Evolutionary conservation across 2,797 vertebrate species (phyloP), one percentile per base, ranked within the genome.

Genomic region (Coregonus sp.): DNA sequence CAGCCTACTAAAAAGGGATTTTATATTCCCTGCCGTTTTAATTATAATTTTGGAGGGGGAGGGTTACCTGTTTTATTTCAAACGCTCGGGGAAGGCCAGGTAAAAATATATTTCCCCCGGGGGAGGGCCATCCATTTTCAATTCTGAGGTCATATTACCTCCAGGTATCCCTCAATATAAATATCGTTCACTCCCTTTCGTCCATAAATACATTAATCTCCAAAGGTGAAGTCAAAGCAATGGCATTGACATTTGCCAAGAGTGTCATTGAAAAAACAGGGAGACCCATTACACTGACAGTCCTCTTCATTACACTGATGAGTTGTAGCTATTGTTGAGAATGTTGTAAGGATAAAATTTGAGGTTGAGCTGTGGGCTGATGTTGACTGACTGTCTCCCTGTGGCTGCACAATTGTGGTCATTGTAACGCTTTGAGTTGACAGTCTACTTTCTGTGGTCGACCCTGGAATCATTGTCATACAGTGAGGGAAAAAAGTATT

Each of bases 141-240:
- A 25, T 25, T 25, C 25, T 25, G 25, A 25, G 25, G 25, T 25
- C 25, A 25, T 25, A 25, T 25, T 25, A 25, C 25, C 25, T 25
- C 25, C 25, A 25, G 25, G 25, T 25, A 25, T 25, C 25, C 25
- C 25, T 25, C 25, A 25, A 25, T 25, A 25, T 25, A 25, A 25
- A 25, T 25, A 25, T 1, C 25, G 25, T 25, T 25, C 25, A 25
- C 25, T 25, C 25, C 25, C 25, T 25, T 25, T 25, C 25, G 25
- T 78, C 84, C 88, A 69, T 65, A 82, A 5, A 33, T 2, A 65
- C 92, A 94, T 0, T 0, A 0, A 0, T 86, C 54, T 66, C 93
- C 92, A 85, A 35, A 86, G 0, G 70, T 67, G 47, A 16, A n/a
- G 0, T 52, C 5, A 12, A 31, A 35, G 77, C 92, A 94, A 0